Base-by-base conservation (phyloP, 2,113 vertebrate genomes). In the Ploceus nigricollis region DNA sequence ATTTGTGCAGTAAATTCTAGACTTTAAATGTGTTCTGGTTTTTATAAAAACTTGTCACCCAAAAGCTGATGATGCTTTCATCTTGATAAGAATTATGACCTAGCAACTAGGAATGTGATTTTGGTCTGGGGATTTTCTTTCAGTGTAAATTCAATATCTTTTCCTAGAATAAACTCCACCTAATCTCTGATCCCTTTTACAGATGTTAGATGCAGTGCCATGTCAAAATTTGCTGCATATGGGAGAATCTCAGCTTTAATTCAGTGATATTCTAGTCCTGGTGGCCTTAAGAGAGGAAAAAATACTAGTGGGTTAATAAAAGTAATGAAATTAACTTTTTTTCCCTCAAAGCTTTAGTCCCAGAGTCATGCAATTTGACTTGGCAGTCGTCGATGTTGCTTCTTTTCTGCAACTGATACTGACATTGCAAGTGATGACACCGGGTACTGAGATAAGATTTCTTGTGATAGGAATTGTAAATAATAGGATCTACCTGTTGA, bases 271-370 rank as follows among this genome's bases (percentile, higher is more conserved):
- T 76, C 31, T 85, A 64, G 61, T 68, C 22, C 44, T 68, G 18
- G 10, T 57, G 10, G 5, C 53, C 18, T 71, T 45, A 61, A 66
- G 20, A 73, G 16, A 83, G n/a, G 23, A 21, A 82, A 75, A 85
- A 76, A 35, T 69, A 45, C 5, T 45, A 13, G 40, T 45, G 11
- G 6, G 15, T 47, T 44, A 92, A 54, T 7, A 44, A 89, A 83
- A 94, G 7, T 9, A 8, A 8, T 68, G 3, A 68, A 82, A 51
- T 68, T 23, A 68, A 53, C 7, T 2, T 24, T 37, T 72, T 76
- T 13, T 2, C 0, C 8, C 8, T 2, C 3, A 8, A 40, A 47
- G 28, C 21, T 66, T 54, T 75, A 56, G 13, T 66, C 15, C 15
- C 4, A 13, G 23, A 63, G 21, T 39, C 15, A 44, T 11, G 27